These are phyloP conservation scores for Actinernus sp. DNA, from an alignment of 92 coral and sea anemone genomes.

Conservation along the genomic window DNA sequence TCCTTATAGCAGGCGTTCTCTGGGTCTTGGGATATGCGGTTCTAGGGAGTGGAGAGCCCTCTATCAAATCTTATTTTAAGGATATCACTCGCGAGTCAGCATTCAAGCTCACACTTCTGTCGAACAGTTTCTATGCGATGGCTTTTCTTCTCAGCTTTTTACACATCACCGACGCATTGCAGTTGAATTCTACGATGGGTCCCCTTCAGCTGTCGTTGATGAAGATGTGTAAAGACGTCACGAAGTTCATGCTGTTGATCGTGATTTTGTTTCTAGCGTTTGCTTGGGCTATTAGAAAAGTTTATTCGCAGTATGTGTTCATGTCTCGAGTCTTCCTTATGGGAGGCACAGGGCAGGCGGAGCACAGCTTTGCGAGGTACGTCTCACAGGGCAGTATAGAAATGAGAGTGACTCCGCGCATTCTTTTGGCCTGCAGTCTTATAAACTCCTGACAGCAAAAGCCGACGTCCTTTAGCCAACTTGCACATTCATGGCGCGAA, in stretches of 20 bases:
- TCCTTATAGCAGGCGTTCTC: slow-evolving; percentile 67
- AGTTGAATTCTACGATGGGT: slow-evolving; percentile 68
- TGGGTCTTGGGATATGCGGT: slow-evolving; percentile 69
- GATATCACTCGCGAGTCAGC: slow-evolving; percentile 51
- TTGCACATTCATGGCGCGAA: no score
- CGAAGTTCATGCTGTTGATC: slow-evolving; percentile 77
- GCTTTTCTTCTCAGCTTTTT: slow-evolving; percentile 78
- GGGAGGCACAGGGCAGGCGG: slow-evolving; percentile 13
- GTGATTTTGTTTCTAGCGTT: slow-evolving; percentile 67
- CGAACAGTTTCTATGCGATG: slow-evolving; percentile 71
- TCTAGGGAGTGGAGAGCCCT: not conserved
- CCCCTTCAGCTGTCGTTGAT: slow-evolving; percentile 83
- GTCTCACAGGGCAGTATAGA: not conserved
- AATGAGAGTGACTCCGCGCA: no score
- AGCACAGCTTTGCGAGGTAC: slow-evolving; percentile 24
- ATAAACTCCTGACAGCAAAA: no score
- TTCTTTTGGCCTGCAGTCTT: no score
- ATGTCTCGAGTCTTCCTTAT: slow-evolving; percentile 22
- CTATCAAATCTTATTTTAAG: not conserved
- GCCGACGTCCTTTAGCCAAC: no score
- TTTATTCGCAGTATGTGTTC: slow-evolving; percentile 55
- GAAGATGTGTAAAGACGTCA: slow-evolving; percentile 76
- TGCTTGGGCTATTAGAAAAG: slow-evolving; percentile 72
- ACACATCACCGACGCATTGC: slow-evolving; percentile 70
- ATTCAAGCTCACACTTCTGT: slow-evolving; percentile 47